phyloP scores from a whole-genome alignment of 2,888 invertebrate genomes.

The Stegophylla sp. region DNA sequence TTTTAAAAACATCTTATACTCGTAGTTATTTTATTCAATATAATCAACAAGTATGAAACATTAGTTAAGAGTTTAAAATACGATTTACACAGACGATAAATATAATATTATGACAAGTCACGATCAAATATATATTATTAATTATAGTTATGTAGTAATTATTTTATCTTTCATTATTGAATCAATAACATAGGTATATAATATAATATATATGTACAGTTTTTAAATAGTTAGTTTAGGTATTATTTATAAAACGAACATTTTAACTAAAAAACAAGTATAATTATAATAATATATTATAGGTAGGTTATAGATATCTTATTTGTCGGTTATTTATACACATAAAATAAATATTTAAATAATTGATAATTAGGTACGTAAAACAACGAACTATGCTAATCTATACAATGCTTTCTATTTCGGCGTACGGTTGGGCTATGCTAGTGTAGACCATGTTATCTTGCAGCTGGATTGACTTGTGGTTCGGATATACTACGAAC shows the following conservation, averaged over 20 bases:
- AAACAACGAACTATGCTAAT: slow-evolving; percentile 29
- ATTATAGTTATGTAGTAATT: no score
- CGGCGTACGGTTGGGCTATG: slow-evolving; percentile 9
- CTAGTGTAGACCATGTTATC: slow-evolving; percentile 50
- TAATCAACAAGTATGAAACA: no score
- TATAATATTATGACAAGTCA: no score
- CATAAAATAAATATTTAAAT: not conserved
- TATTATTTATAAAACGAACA: not conserved
- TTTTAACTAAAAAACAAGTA: not conserved
- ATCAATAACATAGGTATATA: no score
- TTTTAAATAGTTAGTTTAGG: not conserved
- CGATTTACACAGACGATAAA: no score
- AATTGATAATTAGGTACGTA: slow-evolving; percentile 31
- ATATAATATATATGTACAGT: no score
- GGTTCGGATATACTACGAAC: slow-evolving; percentile 40
- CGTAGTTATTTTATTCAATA: no score
- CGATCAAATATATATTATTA: no score
- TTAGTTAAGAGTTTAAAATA: no score
- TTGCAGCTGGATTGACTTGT: slow-evolving; percentile 23
- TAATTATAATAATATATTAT: not conserved
- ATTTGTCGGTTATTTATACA: not conserved
- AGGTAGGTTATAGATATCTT: not conserved
- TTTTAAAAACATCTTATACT: no score
- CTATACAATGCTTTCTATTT: slow-evolving; percentile 51
- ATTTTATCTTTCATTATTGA: no score